Evolutionary conservation across 2,797 vertebrate species (phyloP), one percentile per base, ranked within the genome.

Genomic region (Sebastolobus altivelis): DNA sequence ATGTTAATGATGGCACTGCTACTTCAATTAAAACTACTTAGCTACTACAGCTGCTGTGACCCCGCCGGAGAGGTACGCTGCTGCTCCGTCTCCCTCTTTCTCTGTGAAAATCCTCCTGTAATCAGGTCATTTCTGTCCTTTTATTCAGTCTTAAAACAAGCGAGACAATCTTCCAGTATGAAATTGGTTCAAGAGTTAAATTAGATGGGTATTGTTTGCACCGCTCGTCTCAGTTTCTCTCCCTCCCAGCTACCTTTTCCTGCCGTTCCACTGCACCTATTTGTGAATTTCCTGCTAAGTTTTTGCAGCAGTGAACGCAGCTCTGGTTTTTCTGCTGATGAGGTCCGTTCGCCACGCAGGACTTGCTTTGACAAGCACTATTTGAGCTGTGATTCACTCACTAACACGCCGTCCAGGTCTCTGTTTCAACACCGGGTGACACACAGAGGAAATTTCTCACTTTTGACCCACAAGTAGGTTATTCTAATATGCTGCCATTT

Each of bases 281-380:
- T 89, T 86, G 80, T 93, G 84, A 71, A 92, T 88, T 90, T 92
- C 87, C 91, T 88, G 87, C 85, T 79, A 89, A 85, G 87, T 91
- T 89, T 5, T 79, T 88, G 91, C 90, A 88, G 87, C 89, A 83
- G 88, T 46, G 91, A 92, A 93, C 12, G 55, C 86, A 25, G 68
- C 91, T 75, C 69, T 0, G 3, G 8, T 56, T 81, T 89, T 91
- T 90, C 87, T 94, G 93, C 93, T 94, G 92, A 94, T 93, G 84
- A 82, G 86, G 92, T 84, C 82, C 67, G 18, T 82, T 85, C 55
- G n/a, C 65, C 72, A n/a, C 56, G 37, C 67, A 3, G 65, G 87
- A 93, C 84, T 85, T 92, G 93, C 93, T 94, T 91, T 84, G 91
- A 87, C 92, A 91, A 94, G 93, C 93, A 91, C 81, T 94, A 93